Evolutionary conservation across 2,888 invertebrate genomes (phyloP).

Genomic region (Cynaeus angustus): DNA sequence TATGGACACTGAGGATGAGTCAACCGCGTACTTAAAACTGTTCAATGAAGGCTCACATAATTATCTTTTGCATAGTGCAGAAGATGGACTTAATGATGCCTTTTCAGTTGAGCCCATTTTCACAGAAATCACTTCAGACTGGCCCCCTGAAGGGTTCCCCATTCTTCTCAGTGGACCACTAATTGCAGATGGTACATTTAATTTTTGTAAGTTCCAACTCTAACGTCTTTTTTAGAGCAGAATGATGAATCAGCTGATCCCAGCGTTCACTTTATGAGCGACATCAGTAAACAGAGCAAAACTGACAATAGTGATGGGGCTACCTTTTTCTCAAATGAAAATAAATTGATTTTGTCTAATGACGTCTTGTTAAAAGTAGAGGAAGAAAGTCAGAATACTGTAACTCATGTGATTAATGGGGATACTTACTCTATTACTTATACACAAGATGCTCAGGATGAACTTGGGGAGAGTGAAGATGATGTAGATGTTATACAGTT

Average conservation of each 20-base stretch:
- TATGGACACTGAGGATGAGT: slow-evolving; percentile 63
- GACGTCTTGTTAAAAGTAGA: slow-evolving; percentile 58
- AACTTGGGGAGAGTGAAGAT: slow-evolving; percentile 36
- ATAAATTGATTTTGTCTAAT: slow-evolving; percentile 60
- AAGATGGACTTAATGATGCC: slow-evolving; percentile 60
- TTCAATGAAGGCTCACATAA: slow-evolving; percentile 63
- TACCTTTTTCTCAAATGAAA: slow-evolving; percentile 24
- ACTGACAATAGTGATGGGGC: slow-evolving; percentile 1
- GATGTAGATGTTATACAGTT: slow-evolving; percentile 60
- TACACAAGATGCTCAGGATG: slow-evolving; percentile 17
- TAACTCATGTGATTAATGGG: slow-evolving; percentile 45
- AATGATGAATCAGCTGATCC: slow-evolving; percentile 28
- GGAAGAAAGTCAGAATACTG: neutral
- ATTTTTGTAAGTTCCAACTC: too few species aligned
- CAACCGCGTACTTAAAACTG: slow-evolving; percentile 63
- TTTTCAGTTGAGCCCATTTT: slow-evolving; percentile 65
- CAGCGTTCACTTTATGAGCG: slow-evolving; percentile 27
- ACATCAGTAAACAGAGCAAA: slow-evolving; percentile 13
- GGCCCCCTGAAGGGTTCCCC: slow-evolving; percentile 65
- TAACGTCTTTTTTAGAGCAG: neutral
- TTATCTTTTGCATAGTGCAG: slow-evolving; percentile 63
- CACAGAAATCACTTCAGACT: slow-evolving; percentile 64
- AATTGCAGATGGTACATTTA: slow-evolving; percentile 57
- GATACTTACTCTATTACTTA: slow-evolving; percentile 42
- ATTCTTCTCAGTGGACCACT: slow-evolving; percentile 63